Evolutionary conservation across 2,797 vertebrate genomes (phyloP).

Genomic region (Pelochelys cantorii): DNA sequence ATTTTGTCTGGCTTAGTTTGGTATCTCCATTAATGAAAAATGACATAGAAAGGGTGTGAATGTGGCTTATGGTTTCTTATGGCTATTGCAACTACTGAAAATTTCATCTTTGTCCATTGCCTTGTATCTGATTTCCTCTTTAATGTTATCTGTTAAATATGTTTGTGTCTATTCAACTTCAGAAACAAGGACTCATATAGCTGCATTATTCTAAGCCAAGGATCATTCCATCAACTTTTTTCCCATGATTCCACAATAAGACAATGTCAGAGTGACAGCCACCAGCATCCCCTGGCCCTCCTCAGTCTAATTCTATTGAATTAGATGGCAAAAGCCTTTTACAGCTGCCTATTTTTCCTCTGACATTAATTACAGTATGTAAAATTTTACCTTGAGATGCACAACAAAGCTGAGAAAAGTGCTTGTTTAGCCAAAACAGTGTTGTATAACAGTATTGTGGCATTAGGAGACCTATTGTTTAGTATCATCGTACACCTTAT

Average conservation of each 20-base stretch:
- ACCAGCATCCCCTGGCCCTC: neutral
- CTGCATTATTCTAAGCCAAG: neutral
- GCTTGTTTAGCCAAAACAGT: slow-evolving; percentile 20
- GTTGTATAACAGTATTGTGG: slow-evolving; percentile 18
- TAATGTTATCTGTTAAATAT: neutral
- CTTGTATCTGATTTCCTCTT: neutral
- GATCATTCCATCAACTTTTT: neutral
- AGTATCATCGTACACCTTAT: neutral
- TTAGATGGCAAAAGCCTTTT: slow-evolving; percentile 43
- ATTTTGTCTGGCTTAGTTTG: neutral
- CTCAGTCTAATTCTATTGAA: neutral
- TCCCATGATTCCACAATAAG: neutral
- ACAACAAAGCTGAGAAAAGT: slow-evolving; percentile 40
- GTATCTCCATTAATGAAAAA: neutral
- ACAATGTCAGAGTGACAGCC: slow-evolving; percentile 29
- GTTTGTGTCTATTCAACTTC: neutral
- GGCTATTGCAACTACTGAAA: neutral
- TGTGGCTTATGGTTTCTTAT: neutral
- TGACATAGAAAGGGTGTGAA: neutral
- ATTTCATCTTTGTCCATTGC: neutral
- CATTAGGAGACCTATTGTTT: neutral
- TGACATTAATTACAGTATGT: slow-evolving; percentile 58
- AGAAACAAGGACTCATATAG: neutral
- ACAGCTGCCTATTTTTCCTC: slow-evolving; percentile 57
- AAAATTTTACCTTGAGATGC: slow-evolving; percentile 52